Evolutionary conservation across 2,888 invertebrate species (phyloP), one percentile per base, ranked within the genome.

Genomic region (Morpho helenor): DNA sequence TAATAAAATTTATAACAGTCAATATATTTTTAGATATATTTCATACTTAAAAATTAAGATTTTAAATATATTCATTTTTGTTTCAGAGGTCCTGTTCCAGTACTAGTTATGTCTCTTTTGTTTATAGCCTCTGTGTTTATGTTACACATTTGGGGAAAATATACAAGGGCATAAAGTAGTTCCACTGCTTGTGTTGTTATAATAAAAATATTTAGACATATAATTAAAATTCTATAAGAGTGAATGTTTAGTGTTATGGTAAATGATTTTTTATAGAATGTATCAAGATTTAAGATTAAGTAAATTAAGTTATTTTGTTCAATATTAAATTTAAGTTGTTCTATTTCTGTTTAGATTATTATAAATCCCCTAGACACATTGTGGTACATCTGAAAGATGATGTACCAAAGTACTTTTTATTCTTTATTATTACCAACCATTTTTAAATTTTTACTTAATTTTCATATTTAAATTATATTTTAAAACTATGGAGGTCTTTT

Each of bases 131-230:
- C 99, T 55, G 99, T 99, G 57, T 99, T 99, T 86, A 98, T 99
- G 97, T 94, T 99, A 68, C 99, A 99, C 92, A 99, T 99, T 83
- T 99, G 99, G 99, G 99, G 99, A 82, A 99, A 99, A 93, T 97
- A 97, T 87, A 97, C 97, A 66, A 94, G 97, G 77, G 95, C 96
- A 74, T 89, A 79, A 83, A 64, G 48, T 50, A 22, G 43, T 56
- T 58, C 42, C 44, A 44, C 49, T 58, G 48, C 53, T 58, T 54
- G 46, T 56, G 10, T 55, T 49, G 53, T 48, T 53, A 57, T 49
- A 44, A 52, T 47, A 56, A 52, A 52, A 49, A 56, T 55, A 49
- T 59, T 16, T 43, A 49, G 47, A 31, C 6, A 56, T 57, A 53
- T 51, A 52, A 56, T 48, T 47, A 31, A 56, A 56, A 56, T 58